Evolutionary conservation across 30 jellyfish, hydroid and myxozoan genomes (phyloP), one percentile per base, ranked within the genome.

Genomic region (Chrysaora quinquecirrha): DNA sequence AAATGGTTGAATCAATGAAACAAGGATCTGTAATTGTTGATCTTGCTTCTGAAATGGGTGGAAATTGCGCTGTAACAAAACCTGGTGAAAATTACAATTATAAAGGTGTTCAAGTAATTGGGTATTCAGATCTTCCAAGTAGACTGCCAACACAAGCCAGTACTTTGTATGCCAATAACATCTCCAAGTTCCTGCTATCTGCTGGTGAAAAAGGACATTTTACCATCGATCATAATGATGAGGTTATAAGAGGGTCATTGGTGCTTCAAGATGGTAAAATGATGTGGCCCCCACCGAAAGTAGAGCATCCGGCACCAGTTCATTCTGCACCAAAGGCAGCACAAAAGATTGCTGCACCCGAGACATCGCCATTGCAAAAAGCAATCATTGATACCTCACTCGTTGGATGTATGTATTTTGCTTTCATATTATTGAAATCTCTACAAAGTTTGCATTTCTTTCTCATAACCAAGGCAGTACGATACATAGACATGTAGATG

Each of bases 21-120:
- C 98, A 85, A 56, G 98, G 98, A 1, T 91, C 98, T 19, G 98
- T 91, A 18, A 91, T 91, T 85, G 96, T 91, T 71, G 98, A 91
- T 85, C 78, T 91, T 16, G 98, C 98, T 12, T 75, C 98, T 4
- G 98, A 91, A 85, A 86, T 83, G 64, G 98, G 98, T 34, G 98
- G 98, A 34, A 91, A 91, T 64, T 91, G 98, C 71, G 98, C 85
- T 29, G 87, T 91, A 3, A 91, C 98, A 20, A 75, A 76, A 54
- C 96, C 95, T 6, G 98, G 98, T 0, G 96, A 86, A 64, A 85
- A 49, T 46, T 85, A 85, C 85, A 91, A 84, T 71, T 77, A 85
- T 76, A 91, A 91, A 23, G 98, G 98, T 3, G 91, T 91, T 32
- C 49, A 91, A 96, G 80, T 91, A 14, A 75, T 91, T 73, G 98